Evolutionary conservation across 2,888 invertebrate genomes (phyloP).

Genomic region (Ischnus inquisitorius): DNA sequence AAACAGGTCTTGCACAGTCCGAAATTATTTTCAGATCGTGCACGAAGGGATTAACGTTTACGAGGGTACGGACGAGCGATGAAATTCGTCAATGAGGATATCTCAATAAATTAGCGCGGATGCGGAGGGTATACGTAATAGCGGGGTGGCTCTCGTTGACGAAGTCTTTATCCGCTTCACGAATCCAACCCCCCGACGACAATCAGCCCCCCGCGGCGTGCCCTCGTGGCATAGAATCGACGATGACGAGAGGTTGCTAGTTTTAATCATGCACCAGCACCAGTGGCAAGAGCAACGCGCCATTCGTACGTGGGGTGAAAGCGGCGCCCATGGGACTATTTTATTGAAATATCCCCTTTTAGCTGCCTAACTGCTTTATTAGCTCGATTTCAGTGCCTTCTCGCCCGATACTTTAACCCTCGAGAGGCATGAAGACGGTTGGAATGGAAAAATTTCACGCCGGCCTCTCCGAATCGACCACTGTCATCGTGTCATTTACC

Average conservation of each 20-base stretch:
- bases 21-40: conserved; percentile 1
- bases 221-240: conserved; percentile 72
- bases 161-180: conserved; percentile 59
- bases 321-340: conserved; percentile 79
- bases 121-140: conserved; percentile 52
- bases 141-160: conserved; percentile 56
- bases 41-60: conserved; percentile 64
- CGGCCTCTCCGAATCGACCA: neutral
- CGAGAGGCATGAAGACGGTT: conserved; percentile 48
- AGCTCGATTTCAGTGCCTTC: conserved; percentile 65
- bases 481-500: conserved; percentile 12
- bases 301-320: conserved; percentile 71
- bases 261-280: conserved; percentile 83
- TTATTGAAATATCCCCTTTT: conserved; percentile 79
- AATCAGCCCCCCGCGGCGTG: conserved; percentile 84
- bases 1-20: no score
- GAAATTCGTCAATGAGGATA: conserved; percentile 77
- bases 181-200: conserved; percentile 76
- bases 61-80: conserved; percentile 62
- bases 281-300: conserved; percentile 41
- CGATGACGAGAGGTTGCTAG: conserved; percentile 77
- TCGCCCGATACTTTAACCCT: conserved; percentile 43
- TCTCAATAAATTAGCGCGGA: conserved; percentile 83
- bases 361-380: conserved; percentile 79
- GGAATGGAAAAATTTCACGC: conserved; percentile 41